These are phyloP conservation scores for Oithona nana DNA, from an alignment of 2,888 invertebrate species.

Conservation along the genomic window DNA sequence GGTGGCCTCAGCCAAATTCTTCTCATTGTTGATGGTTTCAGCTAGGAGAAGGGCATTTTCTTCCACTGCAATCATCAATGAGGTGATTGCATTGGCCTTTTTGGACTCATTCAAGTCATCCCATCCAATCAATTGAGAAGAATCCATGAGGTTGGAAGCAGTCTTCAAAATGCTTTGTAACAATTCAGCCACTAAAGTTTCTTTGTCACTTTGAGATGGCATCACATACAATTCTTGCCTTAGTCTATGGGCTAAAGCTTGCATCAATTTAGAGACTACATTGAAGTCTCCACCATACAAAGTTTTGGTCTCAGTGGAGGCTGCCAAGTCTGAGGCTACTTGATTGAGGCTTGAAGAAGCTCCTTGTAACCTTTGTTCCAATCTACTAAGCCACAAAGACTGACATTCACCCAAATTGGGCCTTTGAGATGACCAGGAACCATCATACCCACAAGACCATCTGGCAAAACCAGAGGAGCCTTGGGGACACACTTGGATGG, in stretches of 20 bases:
- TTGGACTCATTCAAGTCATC: slow-evolving; percentile 60
- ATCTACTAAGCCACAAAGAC: slow-evolving; percentile 64
- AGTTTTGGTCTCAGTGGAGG: slow-evolving; percentile 34
- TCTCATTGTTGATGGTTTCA: slow-evolving; percentile 63
- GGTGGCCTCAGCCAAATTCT: slow-evolving; percentile 58
- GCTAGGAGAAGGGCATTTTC: slow-evolving; percentile 53
- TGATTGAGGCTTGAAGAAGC: slow-evolving; percentile 41
- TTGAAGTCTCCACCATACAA: slow-evolving; percentile 78
- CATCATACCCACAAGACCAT: slow-evolving; percentile 45
- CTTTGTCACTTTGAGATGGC: slow-evolving; percentile 53
- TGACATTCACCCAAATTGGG: slow-evolving; percentile 74
- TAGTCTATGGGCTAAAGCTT: slow-evolving; percentile 67
- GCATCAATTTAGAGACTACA: slow-evolving; percentile 68
- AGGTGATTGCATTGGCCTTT: slow-evolving; percentile 48
- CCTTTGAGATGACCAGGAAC: slow-evolving; percentile 45
- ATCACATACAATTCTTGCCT: slow-evolving; percentile 57
- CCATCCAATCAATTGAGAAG: slow-evolving; percentile 66
- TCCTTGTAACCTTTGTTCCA: slow-evolving; percentile 36
- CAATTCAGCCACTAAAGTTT: slow-evolving; percentile 64
- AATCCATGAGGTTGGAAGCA: slow-evolving; percentile 64
- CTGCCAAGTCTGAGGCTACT: slow-evolving; percentile 40
- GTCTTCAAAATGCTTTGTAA: slow-evolving; percentile 63
- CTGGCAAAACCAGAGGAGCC: slow-evolving; percentile 71
- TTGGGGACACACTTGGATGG: slow-evolving; percentile 69
- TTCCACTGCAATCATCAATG: slow-evolving; percentile 61